These are phyloP conservation scores for Nasonia longicornis DNA, from an alignment of 1,140 invertebrate species.

Conservation along the genomic window DNA sequence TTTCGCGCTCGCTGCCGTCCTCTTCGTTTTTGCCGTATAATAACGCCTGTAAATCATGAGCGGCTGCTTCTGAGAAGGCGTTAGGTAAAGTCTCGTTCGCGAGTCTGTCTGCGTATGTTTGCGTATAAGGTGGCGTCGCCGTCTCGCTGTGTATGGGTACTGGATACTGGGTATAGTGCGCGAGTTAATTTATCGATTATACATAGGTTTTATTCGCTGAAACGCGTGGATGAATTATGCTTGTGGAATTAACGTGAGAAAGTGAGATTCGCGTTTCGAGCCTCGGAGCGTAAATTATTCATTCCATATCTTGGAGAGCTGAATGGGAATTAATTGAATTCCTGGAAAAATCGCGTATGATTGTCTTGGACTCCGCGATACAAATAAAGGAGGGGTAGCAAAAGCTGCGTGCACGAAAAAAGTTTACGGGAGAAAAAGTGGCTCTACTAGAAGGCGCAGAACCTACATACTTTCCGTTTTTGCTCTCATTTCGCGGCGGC, in stretches of 20 bases:
- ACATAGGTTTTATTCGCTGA: background rate
- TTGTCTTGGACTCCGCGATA: background rate
- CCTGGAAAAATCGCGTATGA: background rate
- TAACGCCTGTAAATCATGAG: slow-evolving; percentile 34
- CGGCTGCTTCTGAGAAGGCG: slow-evolving; percentile 4
- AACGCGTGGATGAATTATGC: background rate
- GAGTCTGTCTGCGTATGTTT: background rate
- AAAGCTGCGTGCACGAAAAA: background rate
- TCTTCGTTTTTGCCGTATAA: slow-evolving; percentile 23
- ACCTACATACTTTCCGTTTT: slow-evolving; percentile 38
- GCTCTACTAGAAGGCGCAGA: slow-evolving; percentile 22
- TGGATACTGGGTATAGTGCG: background rate
- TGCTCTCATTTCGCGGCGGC: slow-evolving; percentile 35
- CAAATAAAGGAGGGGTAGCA: background rate
- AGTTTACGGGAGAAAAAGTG: slow-evolving; percentile 23
- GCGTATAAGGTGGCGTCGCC: background rate
- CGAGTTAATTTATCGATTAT: slow-evolving; percentile 28
- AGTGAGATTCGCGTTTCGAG: background rate
- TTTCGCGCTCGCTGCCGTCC: slow-evolving; percentile 5
- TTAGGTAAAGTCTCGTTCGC: background rate
- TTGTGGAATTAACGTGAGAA: background rate
- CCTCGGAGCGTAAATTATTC: background rate
- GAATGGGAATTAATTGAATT: too few species aligned
- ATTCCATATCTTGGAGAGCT: background rate
- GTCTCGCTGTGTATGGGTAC: background rate